Base-by-base conservation (phyloP, 2,113 vertebrate genomes). In the Malurus cyaneus region DNA sequence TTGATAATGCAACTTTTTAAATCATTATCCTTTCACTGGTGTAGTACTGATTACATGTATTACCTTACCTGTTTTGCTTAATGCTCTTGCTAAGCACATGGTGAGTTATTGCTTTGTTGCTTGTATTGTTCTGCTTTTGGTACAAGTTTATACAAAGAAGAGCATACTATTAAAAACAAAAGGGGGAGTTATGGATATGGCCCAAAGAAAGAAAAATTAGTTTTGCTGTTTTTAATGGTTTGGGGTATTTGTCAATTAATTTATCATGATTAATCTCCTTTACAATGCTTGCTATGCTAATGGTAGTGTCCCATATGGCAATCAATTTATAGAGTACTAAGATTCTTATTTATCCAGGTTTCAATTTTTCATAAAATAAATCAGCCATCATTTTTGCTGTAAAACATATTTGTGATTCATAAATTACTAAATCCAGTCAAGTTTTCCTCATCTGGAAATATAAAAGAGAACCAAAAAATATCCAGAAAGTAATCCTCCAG, bases 341-440 rank as follows among this genome's bases (percentile, higher is more conserved):
- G 60, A 54, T 61, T 88, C 80, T 81, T 72, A 66, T 76, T 85
- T 10, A 7, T 34, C 52, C 39, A 39, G 23, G 46, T n/a, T 72
- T 79, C 46, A 31, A 79, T 78, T 83, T 89, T 72, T 77, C 52
- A 31, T 77, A 42, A 66, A 70, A 85, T 44, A 91, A 80, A 86
- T 72, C 32, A 82, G 32, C 34, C 52, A 67, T 49, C 5, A 15
- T 78, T 91, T 96, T 69, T 83, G 18, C 12, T 88, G 69, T 46
- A 46, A 86, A 93, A 66, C 28, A 57, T 57, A 87, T 84, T 52
- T 50, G 11, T 56, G 70, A 96, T 92, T 92, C 92, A 87, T 81
- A 66, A 81, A 62, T 64, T 1, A 36, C 53, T 69, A 62, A 67
- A 73, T 46, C 6, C 8, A n/a, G 20, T 18, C 66, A 47, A 7